Evolutionary conservation across 2,888 invertebrate genomes (phyloP).

Genomic region (Stenodema calcarata): DNA sequence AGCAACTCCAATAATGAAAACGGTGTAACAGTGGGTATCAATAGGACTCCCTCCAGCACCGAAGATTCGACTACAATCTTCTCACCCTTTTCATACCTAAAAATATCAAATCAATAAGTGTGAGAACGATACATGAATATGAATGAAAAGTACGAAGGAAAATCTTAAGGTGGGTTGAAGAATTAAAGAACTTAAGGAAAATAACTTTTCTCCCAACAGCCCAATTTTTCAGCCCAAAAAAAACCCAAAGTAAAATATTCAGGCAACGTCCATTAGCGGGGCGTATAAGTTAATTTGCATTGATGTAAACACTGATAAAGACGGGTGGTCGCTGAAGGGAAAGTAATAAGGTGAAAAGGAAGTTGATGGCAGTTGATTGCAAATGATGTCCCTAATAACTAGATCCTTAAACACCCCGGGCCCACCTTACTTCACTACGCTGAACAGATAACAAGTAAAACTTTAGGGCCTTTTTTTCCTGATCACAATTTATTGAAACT

Average conservation of each 20-base stretch:
- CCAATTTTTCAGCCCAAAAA: neutral
- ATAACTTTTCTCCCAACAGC: neutral
- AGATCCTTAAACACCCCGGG: constrained; percentile 39
- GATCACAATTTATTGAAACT: constrained; percentile 51
- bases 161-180: too few species aligned
- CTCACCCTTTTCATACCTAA: too few species aligned
- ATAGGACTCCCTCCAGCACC: too few species aligned
- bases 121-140: too few species aligned
- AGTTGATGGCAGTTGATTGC: constrained; percentile 50
- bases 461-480: constrained; percentile 26
- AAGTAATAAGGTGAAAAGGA: constrained; percentile 32
- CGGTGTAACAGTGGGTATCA: too few species aligned
- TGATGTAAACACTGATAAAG: constrained; percentile 49
- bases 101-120: too few species aligned
- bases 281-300: constrained; percentile 54
- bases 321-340: constrained; percentile 26
- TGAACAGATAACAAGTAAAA: constrained; percentile 52
- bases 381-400: constrained; percentile 54
- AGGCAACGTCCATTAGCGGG: constrained; percentile 8
- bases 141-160: neutral
- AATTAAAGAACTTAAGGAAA: neutral
- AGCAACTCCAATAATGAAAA: too few species aligned
- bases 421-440: neutral
- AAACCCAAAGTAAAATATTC: neutral
- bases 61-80: too few species aligned